Evolutionary conservation across 1,140 invertebrate genomes (phyloP), one percentile per base, ranked within the genome.

Genomic region (Teleogryllus occipitalis): DNA sequence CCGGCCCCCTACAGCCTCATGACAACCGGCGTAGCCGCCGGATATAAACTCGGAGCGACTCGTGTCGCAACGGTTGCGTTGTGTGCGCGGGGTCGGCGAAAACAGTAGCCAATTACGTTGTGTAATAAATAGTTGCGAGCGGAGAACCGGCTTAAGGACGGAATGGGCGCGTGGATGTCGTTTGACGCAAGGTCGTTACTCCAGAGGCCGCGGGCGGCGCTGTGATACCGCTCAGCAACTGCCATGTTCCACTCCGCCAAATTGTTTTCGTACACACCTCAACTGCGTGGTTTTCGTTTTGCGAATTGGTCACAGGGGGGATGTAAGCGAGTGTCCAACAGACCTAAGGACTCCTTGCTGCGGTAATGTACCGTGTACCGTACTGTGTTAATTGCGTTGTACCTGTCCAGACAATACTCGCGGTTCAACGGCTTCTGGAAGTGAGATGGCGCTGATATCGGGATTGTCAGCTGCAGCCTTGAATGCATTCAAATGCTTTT

Each of bases 61-160:
- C 10, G 49, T 65, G 54, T 65, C 54, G 54, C 54, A 10, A 65
- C 10, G 54, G 27, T 39, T 39, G 27, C 27, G 27, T 65, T 18
- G 18, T 18, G 54, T 7, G 54, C 54, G 18, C 54, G 10, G 54
- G 10, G 10, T 18, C 10, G 54, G 18, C 54, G 54, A 10, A 65
- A 65, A 65, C 54, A 65, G 54, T 65, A 65, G 54, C 54, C 54
- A 65, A 65, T 65, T 65, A 65, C 54, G 54, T 65, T 65, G 54
- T 18, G 54, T 65, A 65, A 65, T 65, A 65, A 65, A 65, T 65
- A 65, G 54, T 65, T 65, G 54, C 54, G 54, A 2, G 54, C 18
- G 18, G 54, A 65, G 54, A 65, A 65, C 54, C 54, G 54, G 54
- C 54, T 65, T 65, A 65, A 65, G 54, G 54, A 65, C 54, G 54